These are phyloP conservation scores for Aptenodytes forsteri DNA, from an alignment of 2,113 vertebrate species.

Conservation along the genomic window DNA sequence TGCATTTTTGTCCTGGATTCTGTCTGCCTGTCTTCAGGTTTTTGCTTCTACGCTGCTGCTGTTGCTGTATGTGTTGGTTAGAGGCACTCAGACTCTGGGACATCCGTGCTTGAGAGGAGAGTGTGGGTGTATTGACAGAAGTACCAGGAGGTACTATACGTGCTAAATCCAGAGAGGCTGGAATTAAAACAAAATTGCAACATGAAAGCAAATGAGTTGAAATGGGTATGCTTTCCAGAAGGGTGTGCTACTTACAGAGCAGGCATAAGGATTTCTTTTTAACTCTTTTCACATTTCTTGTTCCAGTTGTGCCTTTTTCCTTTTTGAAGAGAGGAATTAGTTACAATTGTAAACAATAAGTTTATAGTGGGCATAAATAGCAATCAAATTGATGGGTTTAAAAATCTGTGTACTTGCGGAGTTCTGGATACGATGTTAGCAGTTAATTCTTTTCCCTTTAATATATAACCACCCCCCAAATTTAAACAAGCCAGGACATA, in stretches of 20 bases:
- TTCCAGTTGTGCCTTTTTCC: background rate
- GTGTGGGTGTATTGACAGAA: constrained; percentile 28
- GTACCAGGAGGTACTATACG: background rate
- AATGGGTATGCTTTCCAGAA: background rate
- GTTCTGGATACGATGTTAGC: background rate
- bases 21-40: background rate
- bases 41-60: background rate
- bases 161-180: background rate
- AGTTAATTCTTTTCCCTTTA: background rate
- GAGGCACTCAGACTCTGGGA: background rate
- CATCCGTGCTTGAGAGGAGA: background rate
- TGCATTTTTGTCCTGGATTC: background rate
- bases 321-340: background rate
- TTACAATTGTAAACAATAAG: background rate
- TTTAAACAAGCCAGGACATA: background rate
- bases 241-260: background rate
- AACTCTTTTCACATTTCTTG: background rate
- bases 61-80: background rate
- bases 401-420: background rate
- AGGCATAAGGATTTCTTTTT: background rate
- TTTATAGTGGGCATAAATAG: background rate
- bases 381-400: background rate
- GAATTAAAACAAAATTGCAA: background rate
- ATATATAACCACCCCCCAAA: background rate
- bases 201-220: background rate